Evolutionary conservation across 2,888 invertebrate species (phyloP), one percentile per base, ranked within the genome.

Genomic region (Hypsopygia costalis): DNA sequence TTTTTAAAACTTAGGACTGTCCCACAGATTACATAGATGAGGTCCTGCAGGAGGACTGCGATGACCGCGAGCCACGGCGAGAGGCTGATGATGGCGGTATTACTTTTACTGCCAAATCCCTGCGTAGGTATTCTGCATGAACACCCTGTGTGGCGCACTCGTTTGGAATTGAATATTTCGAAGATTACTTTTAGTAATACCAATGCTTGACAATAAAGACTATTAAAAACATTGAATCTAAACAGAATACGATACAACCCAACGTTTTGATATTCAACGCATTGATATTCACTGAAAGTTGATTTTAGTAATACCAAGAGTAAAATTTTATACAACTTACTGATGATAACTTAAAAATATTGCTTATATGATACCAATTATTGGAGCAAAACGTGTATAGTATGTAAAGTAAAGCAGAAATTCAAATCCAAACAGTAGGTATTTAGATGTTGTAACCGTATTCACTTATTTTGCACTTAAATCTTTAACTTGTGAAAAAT

Each of bases 61-160:
- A 76, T 28, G 91, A 91, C 34, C 81, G 87, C 7, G 89, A 81
- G 53, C 90, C 90, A 2, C 90, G 88, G 16, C 85, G 89, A 4
- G 85, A 90, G 52, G 90, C 91, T 36, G 96, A 96, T 65, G 96
- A 96, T 74, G 94, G 94, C 80, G 95, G 95, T 66, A 95, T 97
- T 58, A 96, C 95, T 51, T 97, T 97, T 77, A 96, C 96, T 62
- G 97, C 96, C 47, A 94, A 95, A 89, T 93, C 95, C 76, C 94
- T 93, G 82, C 94, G 96, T 96, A 93, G 93, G 94, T 93, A 87
- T 87, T 81, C 65, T 75, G 87, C 86, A 87, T 85, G 87, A 44
- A 61, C 64, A 64, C 64, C 66, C 56, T 51, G 64, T 64, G 58
- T 69, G 61, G 54, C 55, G 62, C 62, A 49, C 46, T 38, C 57